Percentiles rank a stretch among this genome's conserved stretches.
Evolutionary conservation across 1,140 invertebrate genomes (phyloP).

Genomic region (Pemphigus obesinymphae): DNA sequence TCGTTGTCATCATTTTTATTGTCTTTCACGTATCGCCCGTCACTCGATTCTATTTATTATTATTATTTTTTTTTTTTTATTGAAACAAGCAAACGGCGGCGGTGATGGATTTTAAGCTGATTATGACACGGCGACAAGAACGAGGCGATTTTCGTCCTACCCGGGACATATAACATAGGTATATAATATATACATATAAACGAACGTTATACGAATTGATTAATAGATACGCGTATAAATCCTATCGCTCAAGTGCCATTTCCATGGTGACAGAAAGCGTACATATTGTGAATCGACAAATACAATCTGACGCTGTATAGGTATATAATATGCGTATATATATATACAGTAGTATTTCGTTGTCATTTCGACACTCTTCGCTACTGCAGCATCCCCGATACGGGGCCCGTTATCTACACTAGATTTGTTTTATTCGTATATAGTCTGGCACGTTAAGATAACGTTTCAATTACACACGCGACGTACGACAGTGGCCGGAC

Average conservation of each 20-base stretch:
- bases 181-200: too few relatives aligned
- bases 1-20: neutral
- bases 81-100: neutral
- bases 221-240: neutral
- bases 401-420: neutral
- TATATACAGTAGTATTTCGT: neutral
- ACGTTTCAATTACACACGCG: neutral
- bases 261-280: constrained; percentile 20
- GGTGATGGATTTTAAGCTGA: neutral
- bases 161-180: too few relatives aligned
- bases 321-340: neutral
- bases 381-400: neutral
- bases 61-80: too few relatives aligned
- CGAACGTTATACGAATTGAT: too few relatives aligned
- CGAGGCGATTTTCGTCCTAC: neutral
- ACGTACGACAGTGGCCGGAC: too few relatives aligned
- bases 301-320: neutral
- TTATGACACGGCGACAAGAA: constrained; percentile 13
- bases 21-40: neutral
- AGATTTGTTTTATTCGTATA: constrained; percentile 4
- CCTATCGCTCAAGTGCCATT: neutral
- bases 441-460: neutral
- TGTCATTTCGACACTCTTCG: neutral
- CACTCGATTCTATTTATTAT: too few relatives aligned
- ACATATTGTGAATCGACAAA: constrained; percentile 25